A percentile compares a stretch with the other conserved stretches of the same genome.
Evolutionary conservation across 2,888 invertebrate genomes (phyloP).

Genomic region (Pseudococcus longispinus): DNA sequence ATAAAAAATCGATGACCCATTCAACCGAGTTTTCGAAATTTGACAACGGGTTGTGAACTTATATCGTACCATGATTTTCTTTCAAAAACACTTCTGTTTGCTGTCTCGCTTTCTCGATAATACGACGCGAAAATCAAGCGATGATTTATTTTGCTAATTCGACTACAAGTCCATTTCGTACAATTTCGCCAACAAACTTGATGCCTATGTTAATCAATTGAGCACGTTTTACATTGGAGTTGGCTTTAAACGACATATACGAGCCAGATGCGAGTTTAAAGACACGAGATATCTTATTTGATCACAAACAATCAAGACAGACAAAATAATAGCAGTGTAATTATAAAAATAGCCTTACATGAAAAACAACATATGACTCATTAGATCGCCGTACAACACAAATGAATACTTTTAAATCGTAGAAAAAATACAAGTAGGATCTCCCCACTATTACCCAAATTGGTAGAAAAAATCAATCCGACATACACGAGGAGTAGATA

Average conservation of each 20-base stretch:
- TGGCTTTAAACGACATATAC: neutral
- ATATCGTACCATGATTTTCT: neutral
- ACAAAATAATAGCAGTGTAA: neutral
- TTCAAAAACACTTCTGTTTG: neutral
- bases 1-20: neutral
- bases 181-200: neutral
- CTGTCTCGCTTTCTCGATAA: neutral
- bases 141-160: neutral
- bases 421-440: neutral
- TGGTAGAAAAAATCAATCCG: neutral
- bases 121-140: neutral
- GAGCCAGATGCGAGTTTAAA: conserved; percentile 6
- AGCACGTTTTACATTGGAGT: neutral
- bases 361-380: conserved; percentile 9
- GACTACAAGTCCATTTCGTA: neutral
- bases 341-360: conserved; percentile 9
- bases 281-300: conserved; percentile 1
- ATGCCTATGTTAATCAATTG: neutral
- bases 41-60: neutral
- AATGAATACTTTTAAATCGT: neutral
- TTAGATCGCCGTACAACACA: neutral
- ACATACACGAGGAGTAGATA: neutral
- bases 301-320: conserved; percentile 5
- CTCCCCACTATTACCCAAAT: neutral
- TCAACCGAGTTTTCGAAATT: neutral